phyloP scores from a whole-genome alignment of 2,113 vertebrate genomes.

The Panurus biarmicus region DNA sequence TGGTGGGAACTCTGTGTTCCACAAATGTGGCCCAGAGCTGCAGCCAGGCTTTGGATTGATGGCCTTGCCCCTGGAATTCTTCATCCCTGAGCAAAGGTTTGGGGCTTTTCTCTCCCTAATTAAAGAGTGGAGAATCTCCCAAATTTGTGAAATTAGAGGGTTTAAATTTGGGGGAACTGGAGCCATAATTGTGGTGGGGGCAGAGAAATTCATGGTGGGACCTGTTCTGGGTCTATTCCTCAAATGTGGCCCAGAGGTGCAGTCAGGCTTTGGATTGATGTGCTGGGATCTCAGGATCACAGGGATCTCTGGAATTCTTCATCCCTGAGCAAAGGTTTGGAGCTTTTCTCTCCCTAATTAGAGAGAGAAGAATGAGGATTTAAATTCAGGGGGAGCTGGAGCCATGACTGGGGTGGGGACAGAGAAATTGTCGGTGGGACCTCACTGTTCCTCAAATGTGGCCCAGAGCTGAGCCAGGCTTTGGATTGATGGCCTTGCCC shows the following conservation, averaged over 20 bases:
- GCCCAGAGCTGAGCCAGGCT: background rate
- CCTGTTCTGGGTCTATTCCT: background rate
- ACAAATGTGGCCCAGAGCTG: fast-evolving
- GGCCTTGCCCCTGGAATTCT: background rate
- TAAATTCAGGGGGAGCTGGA: fast-evolving
- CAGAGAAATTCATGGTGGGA: background rate
- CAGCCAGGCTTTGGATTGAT: background rate
- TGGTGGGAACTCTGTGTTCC: too few relatives aligned
- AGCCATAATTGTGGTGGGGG: background rate
- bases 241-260: fast-evolving
- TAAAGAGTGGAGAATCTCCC: background rate
- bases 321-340: background rate
- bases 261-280: background rate
- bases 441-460: background rate
- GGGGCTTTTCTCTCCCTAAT: background rate
- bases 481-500: background rate
- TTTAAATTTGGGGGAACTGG: fast-evolving
- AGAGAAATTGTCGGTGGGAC: background rate
- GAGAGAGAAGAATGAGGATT: background rate
- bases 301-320: background rate
- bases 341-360: background rate
- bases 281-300: too few relatives aligned
- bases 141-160: background rate
- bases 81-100: background rate
- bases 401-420: too few relatives aligned